Conservation (phyloP, 2,888 invertebrate species). For the Lasioglossum villosulum region DNA sequence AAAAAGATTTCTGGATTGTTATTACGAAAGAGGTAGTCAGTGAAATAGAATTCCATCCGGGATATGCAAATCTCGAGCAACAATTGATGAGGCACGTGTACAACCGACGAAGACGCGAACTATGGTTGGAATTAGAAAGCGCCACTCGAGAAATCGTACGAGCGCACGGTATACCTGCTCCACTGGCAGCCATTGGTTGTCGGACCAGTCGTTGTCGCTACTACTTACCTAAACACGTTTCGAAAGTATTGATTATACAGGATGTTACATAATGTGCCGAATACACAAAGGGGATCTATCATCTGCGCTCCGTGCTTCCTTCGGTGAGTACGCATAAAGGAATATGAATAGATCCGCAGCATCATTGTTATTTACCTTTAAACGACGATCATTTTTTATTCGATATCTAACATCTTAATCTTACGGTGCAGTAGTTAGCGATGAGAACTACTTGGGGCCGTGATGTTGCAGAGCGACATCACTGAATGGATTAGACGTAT, state of each 20-base stretch:
- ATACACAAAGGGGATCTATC: not conserved
- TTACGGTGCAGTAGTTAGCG: not conserved
- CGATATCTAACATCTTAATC: not conserved
- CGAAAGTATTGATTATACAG: slow-evolving; percentile 37
- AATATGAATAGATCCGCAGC: not conserved
- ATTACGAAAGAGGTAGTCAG: not conserved
- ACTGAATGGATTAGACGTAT: no score
- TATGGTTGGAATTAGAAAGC: slow-evolving; percentile 41
- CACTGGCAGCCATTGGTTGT: slow-evolving; percentile 12
- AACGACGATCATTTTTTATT: not conserved
- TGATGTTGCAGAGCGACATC: no score
- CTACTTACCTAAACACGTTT: slow-evolving; percentile 46
- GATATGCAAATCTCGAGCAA: not conserved
- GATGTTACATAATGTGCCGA: not conserved
- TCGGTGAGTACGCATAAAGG: not conserved
- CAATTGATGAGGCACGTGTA: not conserved
- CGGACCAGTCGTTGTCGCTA: slow-evolving; percentile 13
- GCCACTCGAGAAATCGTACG: slow-evolving; percentile 11
- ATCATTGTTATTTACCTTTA: not conserved
- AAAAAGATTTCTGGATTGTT: not conserved
- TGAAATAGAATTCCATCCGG: not conserved
- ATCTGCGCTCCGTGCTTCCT: not conserved
- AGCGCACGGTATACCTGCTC: slow-evolving; percentile 15
- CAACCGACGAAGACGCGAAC: not conserved
- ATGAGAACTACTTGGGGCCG: no score